phyloP scores from a whole-genome alignment of 1,140 invertebrate species.

The Phymorhynchus buccinoides region DNA sequence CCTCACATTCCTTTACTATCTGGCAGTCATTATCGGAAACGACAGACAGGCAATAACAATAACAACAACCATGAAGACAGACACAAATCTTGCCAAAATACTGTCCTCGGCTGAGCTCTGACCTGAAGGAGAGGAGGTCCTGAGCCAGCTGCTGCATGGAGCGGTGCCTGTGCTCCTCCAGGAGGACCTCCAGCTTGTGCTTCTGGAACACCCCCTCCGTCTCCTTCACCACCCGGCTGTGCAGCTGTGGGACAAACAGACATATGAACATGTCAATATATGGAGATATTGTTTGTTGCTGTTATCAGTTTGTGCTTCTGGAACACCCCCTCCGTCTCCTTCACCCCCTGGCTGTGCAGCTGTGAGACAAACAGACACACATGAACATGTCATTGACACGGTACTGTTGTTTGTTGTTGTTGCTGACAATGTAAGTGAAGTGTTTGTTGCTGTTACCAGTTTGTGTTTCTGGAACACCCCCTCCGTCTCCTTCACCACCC shows the following conservation, averaged over 20 bases:
- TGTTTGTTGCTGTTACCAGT: conserved; percentile 26
- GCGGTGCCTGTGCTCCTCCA: conserved; percentile 52
- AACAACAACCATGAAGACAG: too few relatives aligned
- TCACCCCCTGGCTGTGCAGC: conserved; percentile 35
- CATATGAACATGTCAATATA: conserved; percentile 35
- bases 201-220: conserved; percentile 52
- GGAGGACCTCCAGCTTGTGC: conserved; percentile 50
- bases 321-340: conserved; percentile 51
- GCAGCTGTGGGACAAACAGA: conserved; percentile 46
- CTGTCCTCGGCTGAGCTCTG: too few relatives aligned
- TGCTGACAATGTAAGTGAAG: neutral
- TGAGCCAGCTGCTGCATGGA: conserved; percentile 52
- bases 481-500: conserved; percentile 48
- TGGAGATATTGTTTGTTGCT: neutral
- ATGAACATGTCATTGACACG: neutral
- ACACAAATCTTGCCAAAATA: too few relatives aligned
- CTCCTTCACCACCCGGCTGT: conserved; percentile 44
- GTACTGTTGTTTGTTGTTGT: neutral
- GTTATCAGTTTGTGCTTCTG: conserved; percentile 50
- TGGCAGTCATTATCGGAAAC: too few relatives aligned
- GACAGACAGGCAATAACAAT: too few relatives aligned
- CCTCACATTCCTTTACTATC: too few relatives aligned
- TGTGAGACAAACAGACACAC: conserved; percentile 12
- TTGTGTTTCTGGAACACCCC: conserved; percentile 53
- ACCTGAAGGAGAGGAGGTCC: conserved; percentile 56